Evolutionary conservation across 2,797 vertebrate genomes (phyloP), one percentile per base, ranked within the genome.

Genomic region (Eleutherodactylus coqui): DNA sequence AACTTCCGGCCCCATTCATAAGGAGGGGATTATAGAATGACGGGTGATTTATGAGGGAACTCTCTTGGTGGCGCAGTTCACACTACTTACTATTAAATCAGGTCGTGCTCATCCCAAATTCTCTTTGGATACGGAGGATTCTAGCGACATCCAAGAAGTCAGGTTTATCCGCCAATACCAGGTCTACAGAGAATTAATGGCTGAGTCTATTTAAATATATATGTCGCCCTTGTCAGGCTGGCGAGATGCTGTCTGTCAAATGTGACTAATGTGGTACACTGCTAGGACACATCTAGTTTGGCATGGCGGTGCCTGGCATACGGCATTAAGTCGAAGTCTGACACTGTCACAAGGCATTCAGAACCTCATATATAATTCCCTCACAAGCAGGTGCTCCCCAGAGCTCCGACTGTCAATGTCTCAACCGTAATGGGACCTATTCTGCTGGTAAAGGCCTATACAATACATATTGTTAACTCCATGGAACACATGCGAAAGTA

Each of bases 341-440:
- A 80, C 32, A 73, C n/a, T 86, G 79, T 38, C 47, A 69, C 24
- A 11, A 19, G 36, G 55, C 79, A 43, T 53, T n/a, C n/a, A 32
- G 34, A 45, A 69, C 21, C 69, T 67, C 70, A 82, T 86, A 64
- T 62, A 86, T 81, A 38, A 86, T 86, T 79, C 85, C 24, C 53
- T 75, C 19, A 81, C 62, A 64, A 53, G 16, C 8, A 43, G 49
- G 62, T 32, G 51, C n/a, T 60, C 83, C 38, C 51, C 29, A 5
- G 53, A 62, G 78, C 51, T 85, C 29, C 21, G 67, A 38, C 45
- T 72, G 49, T 53, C 79, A n/a, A 72, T 45, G 17, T 60, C 38
- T 62, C n/a, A 49, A 10, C 67, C 8, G 19, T 60, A 58, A 29
- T 41, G 51, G 27, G 43, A 55, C 34, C 32, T 73, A 43, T 32